phyloP scores from a whole-genome alignment of 2,797 vertebrate species.

The Antrozous pallidus region DNA sequence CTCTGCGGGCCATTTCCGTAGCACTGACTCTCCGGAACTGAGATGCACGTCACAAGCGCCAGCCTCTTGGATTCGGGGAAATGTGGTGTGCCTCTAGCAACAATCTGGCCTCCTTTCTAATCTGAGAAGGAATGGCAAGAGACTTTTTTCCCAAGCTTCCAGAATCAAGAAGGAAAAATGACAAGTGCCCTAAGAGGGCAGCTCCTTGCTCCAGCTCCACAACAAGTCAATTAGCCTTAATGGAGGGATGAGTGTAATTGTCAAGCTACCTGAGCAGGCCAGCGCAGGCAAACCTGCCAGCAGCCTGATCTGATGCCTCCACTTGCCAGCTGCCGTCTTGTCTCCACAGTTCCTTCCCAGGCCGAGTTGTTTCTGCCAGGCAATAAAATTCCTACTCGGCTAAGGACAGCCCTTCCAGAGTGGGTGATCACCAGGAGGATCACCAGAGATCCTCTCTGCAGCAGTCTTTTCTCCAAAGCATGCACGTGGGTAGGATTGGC shows the following conservation, averaged over 20 bases:
- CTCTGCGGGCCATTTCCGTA: background rate
- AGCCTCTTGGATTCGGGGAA: background rate
- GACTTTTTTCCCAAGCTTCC: background rate
- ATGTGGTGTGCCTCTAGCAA: too few species aligned
- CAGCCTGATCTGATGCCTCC: background rate
- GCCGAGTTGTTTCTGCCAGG: slow-evolving; percentile 44
- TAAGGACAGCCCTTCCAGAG: background rate
- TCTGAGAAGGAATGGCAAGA: background rate
- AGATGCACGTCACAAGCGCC: background rate
- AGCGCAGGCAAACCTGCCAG: background rate
- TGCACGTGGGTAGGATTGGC: fast-evolving
- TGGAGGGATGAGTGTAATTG: background rate
- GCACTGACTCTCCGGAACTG: fast-evolving
- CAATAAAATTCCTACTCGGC: background rate
- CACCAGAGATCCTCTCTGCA: background rate
- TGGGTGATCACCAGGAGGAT: background rate
- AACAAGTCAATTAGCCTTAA: background rate
- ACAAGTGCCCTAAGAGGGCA: background rate
- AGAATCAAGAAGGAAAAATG: background rate
- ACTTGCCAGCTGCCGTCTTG: slow-evolving; percentile 10
- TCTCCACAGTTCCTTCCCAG: background rate
- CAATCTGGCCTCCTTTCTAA: background rate
- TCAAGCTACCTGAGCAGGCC: background rate
- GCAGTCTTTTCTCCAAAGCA: background rate
- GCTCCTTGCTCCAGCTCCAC: background rate